Evolutionary conservation across 2,888 invertebrate genomes (phyloP).

Genomic region (Lasioglossum morio): DNA sequence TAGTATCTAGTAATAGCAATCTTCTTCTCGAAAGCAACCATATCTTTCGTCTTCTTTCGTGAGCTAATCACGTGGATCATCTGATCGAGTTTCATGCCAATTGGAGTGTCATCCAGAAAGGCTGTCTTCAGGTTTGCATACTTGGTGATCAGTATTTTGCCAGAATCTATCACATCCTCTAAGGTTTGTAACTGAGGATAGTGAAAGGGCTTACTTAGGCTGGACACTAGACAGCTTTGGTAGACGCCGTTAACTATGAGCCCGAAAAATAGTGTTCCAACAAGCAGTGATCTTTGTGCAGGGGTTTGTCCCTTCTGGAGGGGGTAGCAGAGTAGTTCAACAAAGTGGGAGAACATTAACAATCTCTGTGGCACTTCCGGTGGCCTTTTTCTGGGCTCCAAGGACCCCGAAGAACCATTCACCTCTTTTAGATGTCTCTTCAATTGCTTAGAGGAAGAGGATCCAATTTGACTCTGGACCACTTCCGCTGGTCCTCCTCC

Average conservation of each 20-base stretch:
- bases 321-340: constrained; percentile 65
- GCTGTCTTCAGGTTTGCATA: constrained; percentile 71
- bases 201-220: constrained; percentile 71
- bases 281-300: constrained; percentile 66
- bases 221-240: constrained; percentile 71
- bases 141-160: constrained; percentile 70
- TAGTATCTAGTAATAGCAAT: constrained; percentile 62
- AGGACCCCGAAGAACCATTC: not conserved
- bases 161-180: constrained; percentile 68
- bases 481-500: no score
- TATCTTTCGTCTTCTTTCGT: constrained; percentile 46
- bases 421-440: not conserved
- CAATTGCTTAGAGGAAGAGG: not conserved
- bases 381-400: constrained; percentile 16
- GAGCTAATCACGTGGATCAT: constrained; percentile 38
- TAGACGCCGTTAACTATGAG: constrained; percentile 71
- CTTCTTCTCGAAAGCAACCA: constrained; percentile 55
- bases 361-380: constrained; percentile 57
- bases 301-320: constrained; percentile 53
- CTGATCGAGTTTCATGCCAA: constrained; percentile 38
- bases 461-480: not conserved
- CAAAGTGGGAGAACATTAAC: constrained; percentile 46
- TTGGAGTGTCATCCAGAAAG: constrained; percentile 48
- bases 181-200: constrained; percentile 72
- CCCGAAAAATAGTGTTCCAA: constrained; percentile 69